Evolutionary conservation across 2,797 vertebrate species (phyloP).

Genomic region (Muraenolepis orangiensis): DNA sequence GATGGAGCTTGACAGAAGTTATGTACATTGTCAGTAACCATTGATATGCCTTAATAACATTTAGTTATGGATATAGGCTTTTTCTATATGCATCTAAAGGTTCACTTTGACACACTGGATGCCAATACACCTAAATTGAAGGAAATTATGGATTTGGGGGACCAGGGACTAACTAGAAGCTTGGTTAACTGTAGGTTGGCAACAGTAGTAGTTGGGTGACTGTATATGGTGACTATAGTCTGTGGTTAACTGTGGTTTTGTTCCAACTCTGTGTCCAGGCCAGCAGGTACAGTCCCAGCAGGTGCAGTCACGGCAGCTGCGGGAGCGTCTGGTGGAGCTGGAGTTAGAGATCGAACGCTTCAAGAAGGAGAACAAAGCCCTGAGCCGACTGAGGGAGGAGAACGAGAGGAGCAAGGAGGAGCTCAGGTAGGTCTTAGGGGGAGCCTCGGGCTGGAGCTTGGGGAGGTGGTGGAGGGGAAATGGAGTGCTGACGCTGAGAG

Average conservation of each 20-base stretch:
- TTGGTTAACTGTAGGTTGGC: background rate
- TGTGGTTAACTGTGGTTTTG: slow-evolving; percentile 1
- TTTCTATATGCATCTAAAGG: too few relatives aligned
- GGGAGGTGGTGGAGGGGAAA: too few relatives aligned
- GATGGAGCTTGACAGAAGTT: too few relatives aligned
- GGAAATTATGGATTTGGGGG: too few relatives aligned
- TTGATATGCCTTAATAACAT: too few relatives aligned
- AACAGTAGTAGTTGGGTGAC: background rate
- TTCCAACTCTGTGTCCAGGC: slow-evolving; percentile 36
- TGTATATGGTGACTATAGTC: background rate
- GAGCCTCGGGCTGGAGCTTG: background rate
- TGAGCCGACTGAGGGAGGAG: slow-evolving; percentile 82
- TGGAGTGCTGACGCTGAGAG: background rate
- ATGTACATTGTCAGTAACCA: too few relatives aligned
- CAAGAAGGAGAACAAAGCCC: slow-evolving; percentile 82
- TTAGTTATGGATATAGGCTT: too few relatives aligned
- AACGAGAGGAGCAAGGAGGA: slow-evolving; percentile 76
- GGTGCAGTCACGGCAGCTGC: slow-evolving; percentile 78
- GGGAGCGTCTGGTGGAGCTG: slow-evolving; percentile 82
- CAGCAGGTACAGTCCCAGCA: slow-evolving; percentile 73
- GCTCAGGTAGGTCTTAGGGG: slow-evolving; percentile 78
- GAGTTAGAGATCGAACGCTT: slow-evolving; percentile 93
- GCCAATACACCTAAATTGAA: too few relatives aligned
- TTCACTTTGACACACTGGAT: too few relatives aligned
- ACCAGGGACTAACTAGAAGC: background rate